A percentile compares a stretch with the other conserved stretches of the same genome.
Evolutionary conservation across 2,113 vertebrate genomes (phyloP).

Genomic region (Tachuris rubrigastra): DNA sequence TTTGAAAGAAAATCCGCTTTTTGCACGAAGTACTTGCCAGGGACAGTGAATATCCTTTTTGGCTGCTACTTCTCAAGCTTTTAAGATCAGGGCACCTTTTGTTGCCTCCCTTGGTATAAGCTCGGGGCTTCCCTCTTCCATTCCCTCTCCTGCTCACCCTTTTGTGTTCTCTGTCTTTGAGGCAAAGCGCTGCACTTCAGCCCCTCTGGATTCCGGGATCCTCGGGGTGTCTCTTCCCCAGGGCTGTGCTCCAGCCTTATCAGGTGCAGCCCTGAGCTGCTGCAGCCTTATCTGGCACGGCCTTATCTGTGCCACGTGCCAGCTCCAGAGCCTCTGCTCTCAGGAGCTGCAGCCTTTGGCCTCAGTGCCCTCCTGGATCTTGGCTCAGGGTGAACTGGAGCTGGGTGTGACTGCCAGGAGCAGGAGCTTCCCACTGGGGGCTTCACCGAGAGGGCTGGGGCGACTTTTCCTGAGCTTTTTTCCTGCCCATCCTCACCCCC

Average conservation of each 20-base stretch:
- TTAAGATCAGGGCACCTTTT: not conserved
- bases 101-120: not conserved
- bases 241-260: not conserved
- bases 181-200: not conserved
- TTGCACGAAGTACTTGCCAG: not conserved
- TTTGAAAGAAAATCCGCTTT: not conserved
- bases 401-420: not conserved
- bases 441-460: rapidly evolving
- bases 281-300: not conserved
- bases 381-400: not conserved
- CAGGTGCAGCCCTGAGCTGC: not conserved
- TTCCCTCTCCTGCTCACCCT: not conserved
- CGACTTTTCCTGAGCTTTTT: not conserved
- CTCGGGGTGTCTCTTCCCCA: not conserved
- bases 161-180: not conserved
- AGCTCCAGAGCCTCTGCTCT: not conserved
- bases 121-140: not conserved
- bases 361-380: not conserved
- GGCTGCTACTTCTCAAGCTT: not conserved
- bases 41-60: not conserved
- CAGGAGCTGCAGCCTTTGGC: not conserved
- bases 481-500: not conserved
- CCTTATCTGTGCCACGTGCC: not conserved
- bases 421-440: rapidly evolving
- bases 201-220: rapidly evolving